Conservation (phyloP, 2,113 vertebrate genomes). For the Pygoscelis adeliae region DNA sequence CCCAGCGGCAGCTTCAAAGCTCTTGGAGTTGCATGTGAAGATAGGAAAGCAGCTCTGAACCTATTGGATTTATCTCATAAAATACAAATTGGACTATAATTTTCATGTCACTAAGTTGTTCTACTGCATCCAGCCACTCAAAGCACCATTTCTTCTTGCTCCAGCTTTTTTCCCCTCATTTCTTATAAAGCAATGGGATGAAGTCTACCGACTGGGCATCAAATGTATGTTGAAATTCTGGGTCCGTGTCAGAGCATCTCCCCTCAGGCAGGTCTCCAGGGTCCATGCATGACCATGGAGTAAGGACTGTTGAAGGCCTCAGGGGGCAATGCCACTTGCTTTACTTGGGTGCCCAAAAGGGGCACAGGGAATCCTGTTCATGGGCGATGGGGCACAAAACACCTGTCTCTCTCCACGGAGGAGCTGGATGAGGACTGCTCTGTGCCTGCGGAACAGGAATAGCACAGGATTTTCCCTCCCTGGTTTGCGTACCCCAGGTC, state of each 20-base stretch:
- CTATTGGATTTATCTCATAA: neutral
- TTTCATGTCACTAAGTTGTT: neutral
- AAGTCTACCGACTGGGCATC: neutral
- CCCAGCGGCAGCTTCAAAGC: neutral
- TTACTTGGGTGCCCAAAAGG: neutral
- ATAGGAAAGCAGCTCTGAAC: neutral
- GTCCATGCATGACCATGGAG: neutral
- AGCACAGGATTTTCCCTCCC: accelerated
- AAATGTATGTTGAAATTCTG: neutral
- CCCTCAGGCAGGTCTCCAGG: neutral
- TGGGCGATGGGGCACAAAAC: accelerated
- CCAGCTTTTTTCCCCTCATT: neutral
- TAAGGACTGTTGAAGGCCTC: neutral
- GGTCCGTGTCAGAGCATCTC: too few relatives aligned
- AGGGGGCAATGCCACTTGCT: neutral
- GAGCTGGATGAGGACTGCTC: neutral
- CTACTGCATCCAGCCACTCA: neutral
- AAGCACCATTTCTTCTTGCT: neutral
- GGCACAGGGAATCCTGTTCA: accelerated
- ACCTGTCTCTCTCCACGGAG: neutral
- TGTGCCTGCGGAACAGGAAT: neutral
- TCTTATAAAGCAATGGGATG: neutral
- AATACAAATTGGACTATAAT: neutral
- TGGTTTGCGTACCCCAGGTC: accelerated
- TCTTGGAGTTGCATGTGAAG: neutral